Evolutionary conservation across 2,888 invertebrate genomes (phyloP).

Genomic region (Leptopilina drosophilae): DNA sequence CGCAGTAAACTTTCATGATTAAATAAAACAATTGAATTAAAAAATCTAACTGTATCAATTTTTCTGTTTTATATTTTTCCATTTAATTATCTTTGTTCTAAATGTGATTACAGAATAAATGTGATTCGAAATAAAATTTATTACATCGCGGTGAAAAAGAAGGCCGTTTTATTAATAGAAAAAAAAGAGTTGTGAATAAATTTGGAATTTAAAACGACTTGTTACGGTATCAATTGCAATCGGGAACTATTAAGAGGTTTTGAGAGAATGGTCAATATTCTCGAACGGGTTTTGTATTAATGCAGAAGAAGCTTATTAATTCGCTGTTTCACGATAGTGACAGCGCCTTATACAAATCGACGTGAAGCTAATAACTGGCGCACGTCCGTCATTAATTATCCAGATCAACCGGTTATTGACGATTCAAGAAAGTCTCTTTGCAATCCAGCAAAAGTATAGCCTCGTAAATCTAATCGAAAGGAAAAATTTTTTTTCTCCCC

Average conservation of each 20-base stretch:
- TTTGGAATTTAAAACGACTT: not conserved
- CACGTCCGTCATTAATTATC: slow-evolving; percentile 52
- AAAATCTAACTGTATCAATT: no score
- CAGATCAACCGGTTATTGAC: slow-evolving; percentile 41
- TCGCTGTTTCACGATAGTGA: slow-evolving; percentile 49
- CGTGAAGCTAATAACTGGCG: slow-evolving; percentile 50
- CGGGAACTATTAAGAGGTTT: slow-evolving; percentile 32
- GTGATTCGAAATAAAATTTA: no score
- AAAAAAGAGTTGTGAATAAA: no score
- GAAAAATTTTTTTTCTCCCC: slow-evolving; percentile 15
- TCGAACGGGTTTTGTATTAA: slow-evolving; percentile 41
- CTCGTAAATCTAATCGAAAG: slow-evolving; percentile 30
- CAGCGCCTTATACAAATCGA: slow-evolving; percentile 51
- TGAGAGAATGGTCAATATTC: slow-evolving; percentile 40
- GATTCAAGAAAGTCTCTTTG: slow-evolving; percentile 33
- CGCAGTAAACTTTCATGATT: no score
- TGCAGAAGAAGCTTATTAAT: slow-evolving; percentile 50
- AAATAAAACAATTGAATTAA: no score
- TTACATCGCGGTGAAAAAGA: no score
- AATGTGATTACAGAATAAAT: no score
- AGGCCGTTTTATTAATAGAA: no score
- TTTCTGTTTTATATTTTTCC: no score
- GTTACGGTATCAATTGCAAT: slow-evolving; percentile 25
- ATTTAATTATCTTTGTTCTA: no score
- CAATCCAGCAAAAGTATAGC: slow-evolving; percentile 22